Evolutionary conservation across 1,140 invertebrate genomes (phyloP).

Genomic region (Pinna nobilis): DNA sequence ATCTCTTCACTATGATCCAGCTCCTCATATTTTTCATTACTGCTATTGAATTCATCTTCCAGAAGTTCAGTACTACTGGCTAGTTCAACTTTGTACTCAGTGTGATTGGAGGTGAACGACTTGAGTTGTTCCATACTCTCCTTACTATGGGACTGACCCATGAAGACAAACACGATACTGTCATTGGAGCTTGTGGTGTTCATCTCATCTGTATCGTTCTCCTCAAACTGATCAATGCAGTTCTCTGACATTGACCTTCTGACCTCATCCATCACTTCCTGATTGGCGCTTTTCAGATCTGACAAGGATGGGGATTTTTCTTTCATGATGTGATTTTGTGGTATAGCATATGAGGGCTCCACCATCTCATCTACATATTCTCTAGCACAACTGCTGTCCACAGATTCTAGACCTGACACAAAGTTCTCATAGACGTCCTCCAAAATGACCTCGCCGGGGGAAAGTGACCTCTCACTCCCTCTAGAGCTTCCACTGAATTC

Average conservation of each 20-base stretch:
- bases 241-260: constrained; percentile 51
- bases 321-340: constrained; percentile 4
- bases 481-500: neutral
- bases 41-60: neutral
- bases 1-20: neutral
- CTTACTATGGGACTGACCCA: constrained; percentile 47
- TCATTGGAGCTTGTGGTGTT: constrained; percentile 54
- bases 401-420: too few relatives aligned
- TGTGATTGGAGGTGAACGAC: constrained; percentile 29
- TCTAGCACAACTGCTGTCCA: neutral
- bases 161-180: constrained; percentile 64
- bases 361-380: neutral
- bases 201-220: constrained; percentile 14
- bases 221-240: constrained; percentile 50
- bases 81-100: constrained; percentile 26
- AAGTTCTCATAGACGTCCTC: constrained; percentile 23
- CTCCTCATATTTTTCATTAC: too few relatives aligned
- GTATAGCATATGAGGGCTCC: neutral
- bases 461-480: constrained; percentile 33
- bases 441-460: constrained; percentile 44
- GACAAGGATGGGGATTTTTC: constrained; percentile 58
- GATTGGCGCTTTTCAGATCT: constrained; percentile 25
- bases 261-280: constrained; percentile 32
- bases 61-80: constrained; percentile 12
- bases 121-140: constrained; percentile 36